Percentiles rank a stretch among this genome's conserved stretches.
These are phyloP conservation scores for Lasioglossum zephyrum DNA, from an alignment of 2,888 invertebrate genomes.

Conservation along the genomic window DNA sequence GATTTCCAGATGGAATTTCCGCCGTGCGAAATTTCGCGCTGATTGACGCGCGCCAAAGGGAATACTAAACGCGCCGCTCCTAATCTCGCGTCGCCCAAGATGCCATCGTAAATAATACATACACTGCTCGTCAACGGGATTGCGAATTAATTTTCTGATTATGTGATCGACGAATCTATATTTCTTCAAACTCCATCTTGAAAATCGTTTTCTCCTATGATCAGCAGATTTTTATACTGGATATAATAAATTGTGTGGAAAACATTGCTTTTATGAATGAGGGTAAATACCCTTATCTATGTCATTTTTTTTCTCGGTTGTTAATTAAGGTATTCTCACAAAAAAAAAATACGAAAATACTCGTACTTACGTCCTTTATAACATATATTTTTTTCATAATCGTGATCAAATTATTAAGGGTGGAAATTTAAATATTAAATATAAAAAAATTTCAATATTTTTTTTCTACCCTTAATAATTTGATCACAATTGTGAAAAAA, in stretches of 20 bases:
- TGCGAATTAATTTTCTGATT: neutral
- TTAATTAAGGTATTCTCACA: too few species aligned
- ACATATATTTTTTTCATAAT: too few species aligned
- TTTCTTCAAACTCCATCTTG: neutral
- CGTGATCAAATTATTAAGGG: too few species aligned
- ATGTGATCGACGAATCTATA: conserved; percentile 9
- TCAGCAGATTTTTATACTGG: neutral
- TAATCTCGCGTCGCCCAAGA: conserved; percentile 49
- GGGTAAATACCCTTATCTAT: too few species aligned
- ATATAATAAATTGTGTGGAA: neutral
- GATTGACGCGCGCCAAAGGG: conserved; percentile 61
- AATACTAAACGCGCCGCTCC: conserved; percentile 51
- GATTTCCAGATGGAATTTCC: conserved; percentile 56
- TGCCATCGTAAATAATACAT: conserved; percentile 49
- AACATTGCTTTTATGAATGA: too few species aligned
- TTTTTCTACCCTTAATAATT: too few species aligned
- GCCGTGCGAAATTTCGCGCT: conserved; percentile 55
- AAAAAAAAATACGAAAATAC: too few species aligned
- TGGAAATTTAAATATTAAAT: too few species aligned
- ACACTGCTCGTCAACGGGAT: neutral
- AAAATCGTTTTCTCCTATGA: neutral
- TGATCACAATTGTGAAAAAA: too few species aligned
- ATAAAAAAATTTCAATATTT: too few species aligned
- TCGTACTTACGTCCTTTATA: too few species aligned
- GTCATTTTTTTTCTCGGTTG: too few species aligned